Evolutionary conservation across 2,888 invertebrate species (phyloP).

Genomic region (Polydrusus cervinus): DNA sequence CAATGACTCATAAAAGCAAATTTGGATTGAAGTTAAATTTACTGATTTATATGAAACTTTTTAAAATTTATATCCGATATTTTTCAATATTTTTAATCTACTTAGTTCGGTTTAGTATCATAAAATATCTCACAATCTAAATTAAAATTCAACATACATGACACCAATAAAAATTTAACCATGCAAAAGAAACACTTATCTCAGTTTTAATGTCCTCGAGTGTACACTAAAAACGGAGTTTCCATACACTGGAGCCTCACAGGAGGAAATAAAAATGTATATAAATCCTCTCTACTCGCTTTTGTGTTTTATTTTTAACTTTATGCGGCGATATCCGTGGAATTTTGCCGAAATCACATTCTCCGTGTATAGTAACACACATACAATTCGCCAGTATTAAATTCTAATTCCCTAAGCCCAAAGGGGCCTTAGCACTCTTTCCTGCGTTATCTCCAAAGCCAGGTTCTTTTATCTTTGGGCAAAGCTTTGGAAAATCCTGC

Average conservation of each 20-base stretch:
- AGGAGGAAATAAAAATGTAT: constrained; percentile 7
- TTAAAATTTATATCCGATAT: no score
- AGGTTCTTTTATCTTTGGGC: constrained; percentile 45
- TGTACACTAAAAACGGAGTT: constrained; percentile 5
- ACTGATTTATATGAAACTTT: no score
- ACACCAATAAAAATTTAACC: not conserved
- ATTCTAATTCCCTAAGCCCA: constrained; percentile 44
- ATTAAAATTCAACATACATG: not conserved
- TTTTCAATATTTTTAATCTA: no score
- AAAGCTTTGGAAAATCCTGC: constrained; percentile 48
- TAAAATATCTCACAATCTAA: no score
- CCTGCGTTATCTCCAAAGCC: constrained; percentile 45
- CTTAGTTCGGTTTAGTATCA: no score
- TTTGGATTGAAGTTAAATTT: no score
- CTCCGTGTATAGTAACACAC: constrained; percentile 15
- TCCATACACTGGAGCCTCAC: not conserved
- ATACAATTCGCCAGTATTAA: constrained; percentile 42
- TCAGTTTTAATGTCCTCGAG: constrained; percentile 2
- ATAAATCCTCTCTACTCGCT: not conserved
- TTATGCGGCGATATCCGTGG: constrained; percentile 16
- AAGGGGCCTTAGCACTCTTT: constrained; percentile 41
- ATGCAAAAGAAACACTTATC: not conserved
- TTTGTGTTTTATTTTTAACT: constrained; percentile 27
- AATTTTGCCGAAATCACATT: constrained; percentile 22
- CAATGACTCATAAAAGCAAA: no score